A percentile compares a stretch with the other conserved stretches of the same genome.
Conservation (phyloP, 2,113 vertebrate genomes). For the Struthio camelus region DNA sequence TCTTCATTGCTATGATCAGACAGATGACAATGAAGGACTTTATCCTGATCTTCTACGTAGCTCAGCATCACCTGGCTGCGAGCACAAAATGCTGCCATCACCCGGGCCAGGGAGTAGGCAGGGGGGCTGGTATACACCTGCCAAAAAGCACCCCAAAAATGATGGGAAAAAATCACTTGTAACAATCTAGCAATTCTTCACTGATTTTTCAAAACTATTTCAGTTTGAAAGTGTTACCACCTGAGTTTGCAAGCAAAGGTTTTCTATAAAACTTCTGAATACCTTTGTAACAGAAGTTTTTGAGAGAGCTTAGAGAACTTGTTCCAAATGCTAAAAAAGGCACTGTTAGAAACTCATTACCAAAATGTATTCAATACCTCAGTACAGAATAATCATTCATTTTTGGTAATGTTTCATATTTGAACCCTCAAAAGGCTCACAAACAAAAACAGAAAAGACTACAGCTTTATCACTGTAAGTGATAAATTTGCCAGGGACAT, state of each 20-base stretch:
- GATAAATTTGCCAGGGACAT: not conserved
- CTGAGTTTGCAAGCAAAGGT: not conserved
- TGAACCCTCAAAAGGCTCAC: not conserved
- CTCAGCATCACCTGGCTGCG: slow-evolving; percentile 82
- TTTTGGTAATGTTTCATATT: not conserved
- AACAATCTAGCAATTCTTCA: not conserved
- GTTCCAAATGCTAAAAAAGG: not conserved
- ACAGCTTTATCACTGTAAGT: not conserved
- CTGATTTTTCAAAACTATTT: not conserved
- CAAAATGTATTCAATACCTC: not conserved
- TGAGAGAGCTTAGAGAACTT: not conserved
- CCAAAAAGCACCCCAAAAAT: not conserved
- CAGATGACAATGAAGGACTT: slow-evolving; percentile 79
- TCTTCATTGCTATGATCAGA: slow-evolving; percentile 76
- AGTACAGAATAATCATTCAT: not conserved
- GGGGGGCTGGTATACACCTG: slow-evolving; percentile 82
- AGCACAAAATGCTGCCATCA: slow-evolving; percentile 85
- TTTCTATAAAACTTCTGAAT: not conserved
- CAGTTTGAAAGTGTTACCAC: not conserved
- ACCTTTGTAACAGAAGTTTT: not conserved
- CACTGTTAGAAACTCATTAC: not conserved
- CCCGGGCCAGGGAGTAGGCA: slow-evolving; percentile 77
- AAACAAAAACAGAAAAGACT: not conserved
- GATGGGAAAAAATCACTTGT: not conserved
- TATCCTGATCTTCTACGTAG: slow-evolving; percentile 85